Conservation (phyloP, 2,113 vertebrate species). For the Petrocephalus microphthalmus region DNA sequence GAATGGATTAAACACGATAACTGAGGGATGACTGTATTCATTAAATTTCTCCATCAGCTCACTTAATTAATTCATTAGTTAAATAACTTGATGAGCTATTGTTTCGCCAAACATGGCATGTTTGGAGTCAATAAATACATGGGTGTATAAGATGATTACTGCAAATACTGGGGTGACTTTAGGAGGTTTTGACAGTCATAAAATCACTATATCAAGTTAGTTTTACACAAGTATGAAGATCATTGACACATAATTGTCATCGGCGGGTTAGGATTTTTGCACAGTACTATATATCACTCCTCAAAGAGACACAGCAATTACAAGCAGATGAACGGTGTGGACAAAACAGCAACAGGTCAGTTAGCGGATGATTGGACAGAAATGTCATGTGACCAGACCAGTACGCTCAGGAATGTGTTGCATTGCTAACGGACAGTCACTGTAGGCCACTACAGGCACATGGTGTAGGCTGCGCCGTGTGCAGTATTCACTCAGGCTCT, state of each 20-base stretch:
- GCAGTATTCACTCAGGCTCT: neutral
- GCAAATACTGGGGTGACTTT: neutral
- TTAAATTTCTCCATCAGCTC: neutral
- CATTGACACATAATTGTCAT: neutral
- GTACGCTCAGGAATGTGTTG: neutral
- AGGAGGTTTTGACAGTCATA: neutral
- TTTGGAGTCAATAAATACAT: neutral
- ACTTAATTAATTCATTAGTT: neutral
- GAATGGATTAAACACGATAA: too few relatives aligned
- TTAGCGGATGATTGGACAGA: neutral
- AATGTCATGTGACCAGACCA: neutral
- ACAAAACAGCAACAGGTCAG: neutral
- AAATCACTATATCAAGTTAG: neutral
- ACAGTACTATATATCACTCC: neutral
- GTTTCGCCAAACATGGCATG: neutral
- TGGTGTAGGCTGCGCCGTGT: neutral
- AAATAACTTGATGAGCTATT: neutral
- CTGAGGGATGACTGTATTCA: too few relatives aligned
- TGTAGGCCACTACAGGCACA: neutral
- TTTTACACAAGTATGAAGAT: neutral
- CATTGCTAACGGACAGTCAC: neutral
- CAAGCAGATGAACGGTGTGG: neutral
- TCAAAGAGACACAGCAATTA: neutral
- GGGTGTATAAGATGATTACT: neutral
- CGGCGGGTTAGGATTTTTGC: neutral